A percentile compares a stretch with the other conserved stretches of the same genome.
phyloP scores from a whole-genome alignment of 2,113 vertebrate species.

The Carassius gibelio region DNA sequence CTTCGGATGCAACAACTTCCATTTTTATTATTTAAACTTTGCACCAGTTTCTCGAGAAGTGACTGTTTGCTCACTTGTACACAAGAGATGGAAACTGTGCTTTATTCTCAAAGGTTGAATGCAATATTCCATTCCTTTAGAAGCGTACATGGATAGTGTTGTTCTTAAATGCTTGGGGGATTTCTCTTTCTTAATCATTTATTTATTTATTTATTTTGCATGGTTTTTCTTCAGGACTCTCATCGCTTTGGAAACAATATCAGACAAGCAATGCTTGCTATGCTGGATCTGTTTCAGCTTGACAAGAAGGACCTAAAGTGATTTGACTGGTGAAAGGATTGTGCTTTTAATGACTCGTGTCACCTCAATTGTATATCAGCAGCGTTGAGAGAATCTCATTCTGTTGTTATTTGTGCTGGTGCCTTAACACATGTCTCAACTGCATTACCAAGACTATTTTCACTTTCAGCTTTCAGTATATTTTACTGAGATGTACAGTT shows the following conservation, averaged over 20 bases:
- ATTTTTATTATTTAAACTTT: not conserved
- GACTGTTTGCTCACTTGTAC: not conserved
- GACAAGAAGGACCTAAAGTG: conserved; percentile 78
- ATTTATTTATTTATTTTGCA: not conserved
- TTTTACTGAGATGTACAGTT: not conserved
- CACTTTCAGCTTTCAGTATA: not conserved
- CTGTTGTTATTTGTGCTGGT: not conserved
- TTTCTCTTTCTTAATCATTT: not conserved
- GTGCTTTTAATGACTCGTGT: not conserved
- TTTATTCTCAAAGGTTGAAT: not conserved
- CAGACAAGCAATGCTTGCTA: conserved; percentile 84
- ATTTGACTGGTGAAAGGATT: conserved; percentile 46
- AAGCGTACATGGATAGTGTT: not conserved
- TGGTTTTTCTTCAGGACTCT: conserved; percentile 80
- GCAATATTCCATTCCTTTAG: not conserved
- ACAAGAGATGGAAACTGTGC: not conserved
- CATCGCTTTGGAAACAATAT: conserved; percentile 89
- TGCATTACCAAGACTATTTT: not conserved
- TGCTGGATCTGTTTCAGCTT: conserved; percentile 79
- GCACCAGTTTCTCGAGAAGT: not conserved
- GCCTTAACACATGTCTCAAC: conserved; percentile 36
- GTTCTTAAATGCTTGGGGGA: not conserved
- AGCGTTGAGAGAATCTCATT: conserved; percentile 25
- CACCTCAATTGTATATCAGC: not conserved
- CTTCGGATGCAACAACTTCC: no score